A percentile compares a stretch with the other conserved stretches of the same genome.
phyloP scores from a whole-genome alignment of 2,797 vertebrate genomes.

The Hirundo rustica region DNA sequence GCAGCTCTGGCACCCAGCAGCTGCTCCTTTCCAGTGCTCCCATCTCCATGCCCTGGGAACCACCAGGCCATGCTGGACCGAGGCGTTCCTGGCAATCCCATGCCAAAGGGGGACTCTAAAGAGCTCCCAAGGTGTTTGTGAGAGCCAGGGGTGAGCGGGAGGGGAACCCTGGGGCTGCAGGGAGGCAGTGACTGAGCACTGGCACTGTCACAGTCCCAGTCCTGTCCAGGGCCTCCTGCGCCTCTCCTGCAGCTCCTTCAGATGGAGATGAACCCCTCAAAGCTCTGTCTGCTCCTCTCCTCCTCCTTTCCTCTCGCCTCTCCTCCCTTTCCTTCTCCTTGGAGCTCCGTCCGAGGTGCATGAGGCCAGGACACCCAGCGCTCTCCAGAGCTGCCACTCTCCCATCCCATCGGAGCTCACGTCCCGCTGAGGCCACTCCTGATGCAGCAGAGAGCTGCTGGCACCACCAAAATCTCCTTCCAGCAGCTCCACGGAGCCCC shows the following conservation, averaged over 20 bases:
- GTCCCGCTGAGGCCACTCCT: fast-evolving
- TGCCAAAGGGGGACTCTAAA: background rate
- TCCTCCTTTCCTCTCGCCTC: background rate
- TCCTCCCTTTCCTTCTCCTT: background rate
- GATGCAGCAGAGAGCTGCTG: background rate
- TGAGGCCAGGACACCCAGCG: background rate
- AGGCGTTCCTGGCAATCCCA: background rate
- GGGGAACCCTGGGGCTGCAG: background rate
- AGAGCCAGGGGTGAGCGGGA: background rate
- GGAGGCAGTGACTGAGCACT: background rate
- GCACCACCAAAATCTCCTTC: background rate
- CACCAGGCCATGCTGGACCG: fast-evolving
- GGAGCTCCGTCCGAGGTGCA: background rate
- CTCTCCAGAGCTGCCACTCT: background rate
- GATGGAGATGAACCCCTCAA: background rate
- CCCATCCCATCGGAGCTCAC: fast-evolving
- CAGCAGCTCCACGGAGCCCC: background rate
- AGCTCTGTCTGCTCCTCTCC: background rate
- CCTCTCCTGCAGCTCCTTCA: background rate
- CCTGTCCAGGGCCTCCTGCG: background rate
- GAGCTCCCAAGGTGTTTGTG: background rate
- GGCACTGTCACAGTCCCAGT: background rate
- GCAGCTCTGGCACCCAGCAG: background rate
- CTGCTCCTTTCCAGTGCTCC: background rate
- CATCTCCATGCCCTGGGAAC: background rate